These are phyloP conservation scores for Perdita meconis DNA, from an alignment of 2,888 invertebrate species.

Conservation along the genomic window DNA sequence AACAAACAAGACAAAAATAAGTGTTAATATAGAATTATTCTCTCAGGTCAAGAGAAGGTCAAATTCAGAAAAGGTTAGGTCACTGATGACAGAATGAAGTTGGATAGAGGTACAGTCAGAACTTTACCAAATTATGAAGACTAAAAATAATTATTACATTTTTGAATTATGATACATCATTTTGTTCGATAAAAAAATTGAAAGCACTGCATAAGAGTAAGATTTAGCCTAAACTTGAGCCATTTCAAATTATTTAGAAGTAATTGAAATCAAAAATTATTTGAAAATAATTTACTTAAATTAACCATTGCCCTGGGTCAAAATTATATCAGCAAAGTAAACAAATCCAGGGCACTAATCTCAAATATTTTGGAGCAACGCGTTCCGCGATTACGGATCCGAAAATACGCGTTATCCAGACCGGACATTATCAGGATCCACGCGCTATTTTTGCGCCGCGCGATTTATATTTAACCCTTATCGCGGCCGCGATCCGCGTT, in stretches of 20 bases:
- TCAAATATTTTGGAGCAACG: conserved; percentile 8
- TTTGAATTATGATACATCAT: too few relatives aligned
- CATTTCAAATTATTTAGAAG: too few relatives aligned
- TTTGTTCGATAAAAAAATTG: too few relatives aligned
- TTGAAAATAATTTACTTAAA: not conserved
- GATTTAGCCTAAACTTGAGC: too few relatives aligned
- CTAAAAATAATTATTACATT: too few relatives aligned
- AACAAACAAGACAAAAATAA: not conserved
- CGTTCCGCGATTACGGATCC: conserved; percentile 6
- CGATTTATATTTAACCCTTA: conserved; percentile 53
- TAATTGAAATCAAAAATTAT: too few relatives aligned
- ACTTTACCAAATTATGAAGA: too few relatives aligned
- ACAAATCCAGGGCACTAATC: conserved; percentile 6
- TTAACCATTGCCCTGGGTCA: too few relatives aligned
- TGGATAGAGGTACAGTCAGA: too few relatives aligned
- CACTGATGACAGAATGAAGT: too few relatives aligned
- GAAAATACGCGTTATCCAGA: conserved; percentile 11
- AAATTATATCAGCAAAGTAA: too few relatives aligned
- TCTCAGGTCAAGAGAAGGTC: not conserved
- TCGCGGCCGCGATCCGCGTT: conserved; percentile 24
- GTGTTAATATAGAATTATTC: not conserved
- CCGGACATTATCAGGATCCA: conserved; percentile 34
- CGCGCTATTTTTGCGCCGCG: conserved; percentile 19
- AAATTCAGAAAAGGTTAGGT: not conserved
- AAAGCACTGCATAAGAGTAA: too few relatives aligned